Evolutionary conservation across 2,113 vertebrate species (phyloP).

Genomic region (Phaethornis superciliosus): DNA sequence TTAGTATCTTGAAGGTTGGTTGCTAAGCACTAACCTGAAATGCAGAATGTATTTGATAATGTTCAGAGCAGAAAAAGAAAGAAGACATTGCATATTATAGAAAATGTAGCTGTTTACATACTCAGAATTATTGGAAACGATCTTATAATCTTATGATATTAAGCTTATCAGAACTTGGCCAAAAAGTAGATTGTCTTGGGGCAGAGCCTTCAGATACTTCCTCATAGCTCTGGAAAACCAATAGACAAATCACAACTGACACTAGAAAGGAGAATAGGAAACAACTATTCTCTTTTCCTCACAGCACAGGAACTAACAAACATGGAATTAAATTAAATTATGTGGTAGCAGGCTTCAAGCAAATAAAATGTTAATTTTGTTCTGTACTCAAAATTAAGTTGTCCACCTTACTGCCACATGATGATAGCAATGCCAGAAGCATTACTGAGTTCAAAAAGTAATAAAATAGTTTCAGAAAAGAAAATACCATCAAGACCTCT

Average conservation of each 20-base stretch:
- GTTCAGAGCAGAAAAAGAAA: background rate
- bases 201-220: background rate
- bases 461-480: background rate
- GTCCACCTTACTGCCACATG: background rate
- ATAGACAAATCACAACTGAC: background rate
- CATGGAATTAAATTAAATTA: constrained; percentile 25
- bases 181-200: background rate
- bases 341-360: background rate
- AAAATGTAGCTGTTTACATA: background rate
- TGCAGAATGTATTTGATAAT: background rate
- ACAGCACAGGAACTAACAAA: background rate
- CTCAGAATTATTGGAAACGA: background rate
- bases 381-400: background rate
- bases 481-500: background rate
- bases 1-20: background rate
- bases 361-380: constrained; percentile 18
- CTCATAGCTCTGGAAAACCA: background rate
- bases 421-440: background rate
- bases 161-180: background rate
- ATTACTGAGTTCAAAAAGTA: background rate
- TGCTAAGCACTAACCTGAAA: constrained; percentile 17
- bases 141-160: background rate
- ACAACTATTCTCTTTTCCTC: background rate
- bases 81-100: background rate
- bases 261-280: background rate